Evolutionary conservation across 2,797 vertebrate species (phyloP).

Genomic region (Sandelia bainsii): DNA sequence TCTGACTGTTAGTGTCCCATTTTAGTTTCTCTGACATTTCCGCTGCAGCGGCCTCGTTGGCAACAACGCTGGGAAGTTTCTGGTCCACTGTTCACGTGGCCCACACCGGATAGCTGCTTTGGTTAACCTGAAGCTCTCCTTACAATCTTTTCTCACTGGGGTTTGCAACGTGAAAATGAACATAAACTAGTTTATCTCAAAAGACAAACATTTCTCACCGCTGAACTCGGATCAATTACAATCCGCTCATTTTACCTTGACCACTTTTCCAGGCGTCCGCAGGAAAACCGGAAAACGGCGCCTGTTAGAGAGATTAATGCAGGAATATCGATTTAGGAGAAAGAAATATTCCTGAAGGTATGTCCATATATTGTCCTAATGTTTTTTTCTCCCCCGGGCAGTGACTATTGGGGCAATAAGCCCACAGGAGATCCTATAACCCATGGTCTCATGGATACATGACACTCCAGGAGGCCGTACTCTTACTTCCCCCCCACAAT

Average conservation of each 20-base stretch:
- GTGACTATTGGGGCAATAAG: slow-evolving; percentile 45
- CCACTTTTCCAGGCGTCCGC: slow-evolving; percentile 57
- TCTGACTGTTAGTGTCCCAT: background rate
- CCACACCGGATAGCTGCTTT: background rate
- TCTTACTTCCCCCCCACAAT: slow-evolving; percentile 53
- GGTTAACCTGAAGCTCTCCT: slow-evolving; percentile 20
- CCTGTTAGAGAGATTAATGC: slow-evolving; percentile 71
- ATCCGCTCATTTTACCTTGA: slow-evolving; percentile 62
- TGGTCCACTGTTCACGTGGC: slow-evolving; percentile 12
- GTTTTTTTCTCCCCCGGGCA: slow-evolving; percentile 55
- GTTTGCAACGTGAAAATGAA: slow-evolving; percentile 53
- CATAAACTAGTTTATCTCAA: slow-evolving; percentile 63
- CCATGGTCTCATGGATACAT: slow-evolving; percentile 46
- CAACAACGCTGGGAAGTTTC: background rate
- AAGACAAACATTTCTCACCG: slow-evolving; percentile 67
- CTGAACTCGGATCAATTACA: slow-evolving; percentile 68
- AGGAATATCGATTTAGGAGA: slow-evolving; percentile 85
- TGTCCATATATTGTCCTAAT: slow-evolving; percentile 73
- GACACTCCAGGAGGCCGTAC: slow-evolving; percentile 46
- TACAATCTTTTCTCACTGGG: slow-evolving; percentile 26
- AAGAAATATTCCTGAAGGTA: slow-evolving; percentile 78
- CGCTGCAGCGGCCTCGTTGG: background rate
- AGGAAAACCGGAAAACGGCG: slow-evolving; percentile 32
- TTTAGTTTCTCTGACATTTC: slow-evolving; percentile 23
- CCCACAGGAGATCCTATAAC: slow-evolving; percentile 62